Base-by-base conservation (phyloP, 2,797 vertebrate genomes). In the Diceros bicornis region DNA sequence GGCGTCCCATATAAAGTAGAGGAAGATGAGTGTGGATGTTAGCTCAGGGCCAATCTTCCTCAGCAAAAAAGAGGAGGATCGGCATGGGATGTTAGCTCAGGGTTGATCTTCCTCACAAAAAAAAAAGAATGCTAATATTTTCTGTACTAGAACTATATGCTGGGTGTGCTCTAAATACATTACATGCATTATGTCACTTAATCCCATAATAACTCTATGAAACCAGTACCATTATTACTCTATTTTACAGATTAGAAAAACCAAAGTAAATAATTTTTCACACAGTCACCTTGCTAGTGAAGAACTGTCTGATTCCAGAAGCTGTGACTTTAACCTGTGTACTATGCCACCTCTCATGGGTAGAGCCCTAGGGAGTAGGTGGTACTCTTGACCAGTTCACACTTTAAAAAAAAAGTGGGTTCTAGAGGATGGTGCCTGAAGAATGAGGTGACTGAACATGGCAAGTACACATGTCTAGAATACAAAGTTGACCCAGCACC, bases 171-270 rank as follows among this genome's bases (percentile, higher is more conserved):
- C 64, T 88, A 69, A 44, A 74, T 62, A 84, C 25, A 52, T 64
- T 57, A 44, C 23, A 71, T 79, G 44, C 29, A 41, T 62, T 72
- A 23, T n/a, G 13, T 93, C 44, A 59, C 44, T 71, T 87, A 90
- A 75, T 85, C 32, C 59, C 62, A 47, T 61, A 94, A 34, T 68
- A 89, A 55, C 29, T 57, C 59, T 62, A 25, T 50, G n/a, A 87
- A 50, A 44, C 34, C 69, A 94, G 52, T 82, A 41, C 20, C 32
- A 55, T 69, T 83, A 64, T 34, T 47, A 69, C 37, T 47, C 21
- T 74, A 27, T 94, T 72, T 91, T 82, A 94, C 50, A 93, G 72
- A 72, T 68, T 91, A 94, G 78, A 72, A 91, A 85, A 89, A 81
- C 21, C 82, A 41, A 52, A 47, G 34, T 27, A 83, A 55, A 29